A percentile compares a stretch with the other conserved stretches of the same genome.
phyloP scores from a whole-genome alignment of 2,888 invertebrate species.

The Agriopis marginaria region DNA sequence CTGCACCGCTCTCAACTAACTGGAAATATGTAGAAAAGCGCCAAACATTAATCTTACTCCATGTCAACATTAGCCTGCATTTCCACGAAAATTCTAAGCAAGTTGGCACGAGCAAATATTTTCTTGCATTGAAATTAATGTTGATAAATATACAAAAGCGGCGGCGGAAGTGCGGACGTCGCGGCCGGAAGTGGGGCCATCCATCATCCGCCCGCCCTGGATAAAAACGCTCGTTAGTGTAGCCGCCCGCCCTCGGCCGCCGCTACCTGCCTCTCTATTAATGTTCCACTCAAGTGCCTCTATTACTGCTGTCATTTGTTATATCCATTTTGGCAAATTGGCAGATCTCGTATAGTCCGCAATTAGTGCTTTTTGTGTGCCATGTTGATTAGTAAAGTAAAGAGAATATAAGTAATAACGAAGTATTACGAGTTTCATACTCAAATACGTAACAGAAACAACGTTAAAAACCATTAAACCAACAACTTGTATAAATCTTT shows the following conservation, averaged over 20 bases:
- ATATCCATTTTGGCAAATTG: conserved; percentile 85
- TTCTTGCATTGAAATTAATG: conserved; percentile 80
- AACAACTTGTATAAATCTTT: not conserved
- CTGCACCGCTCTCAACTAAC: not conserved
- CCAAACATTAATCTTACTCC: conserved; percentile 27
- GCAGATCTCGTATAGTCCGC: conserved; percentile 72
- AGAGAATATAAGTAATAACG: too few species aligned
- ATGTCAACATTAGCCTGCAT: conserved; percentile 26
- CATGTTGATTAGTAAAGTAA: not conserved
- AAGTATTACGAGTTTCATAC: too few species aligned
- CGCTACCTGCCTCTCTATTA: conserved; percentile 83
- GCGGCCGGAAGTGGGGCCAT: conserved; percentile 80
- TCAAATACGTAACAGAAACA: too few species aligned
- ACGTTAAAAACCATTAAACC: too few species aligned
- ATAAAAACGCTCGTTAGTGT: conserved; percentile 85
- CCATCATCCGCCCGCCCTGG: conserved; percentile 84
- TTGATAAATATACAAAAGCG: conserved; percentile 82
- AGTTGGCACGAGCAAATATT: conserved; percentile 61
- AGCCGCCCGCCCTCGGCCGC: conserved; percentile 59
- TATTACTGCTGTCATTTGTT: conserved; percentile 85
- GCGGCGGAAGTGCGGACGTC: conserved; percentile 76
- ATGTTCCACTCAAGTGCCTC: conserved; percentile 84
- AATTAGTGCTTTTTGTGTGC: conserved; percentile 61
- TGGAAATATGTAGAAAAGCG: conserved; percentile 11
- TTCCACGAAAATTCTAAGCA: conserved; percentile 46